Evolutionary conservation across 2,888 invertebrate genomes (phyloP).

Genomic region (Diarsia mendica): DNA sequence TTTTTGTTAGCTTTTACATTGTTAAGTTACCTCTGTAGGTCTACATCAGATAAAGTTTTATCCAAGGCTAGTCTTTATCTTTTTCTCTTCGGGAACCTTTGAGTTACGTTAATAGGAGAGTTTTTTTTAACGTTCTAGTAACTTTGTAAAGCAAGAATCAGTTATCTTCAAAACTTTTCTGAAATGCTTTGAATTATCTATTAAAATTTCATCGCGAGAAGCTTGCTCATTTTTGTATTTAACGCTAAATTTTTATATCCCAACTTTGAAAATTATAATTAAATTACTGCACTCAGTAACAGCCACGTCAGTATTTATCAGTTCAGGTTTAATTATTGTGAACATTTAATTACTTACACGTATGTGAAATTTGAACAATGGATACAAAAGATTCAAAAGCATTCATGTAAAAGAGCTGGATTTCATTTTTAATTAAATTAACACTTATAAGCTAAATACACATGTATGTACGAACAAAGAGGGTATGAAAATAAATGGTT

Average conservation of each 20-base stretch:
- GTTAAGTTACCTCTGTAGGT: background rate
- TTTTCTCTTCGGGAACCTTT: background rate
- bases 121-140: background rate
- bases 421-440: slow-evolving; percentile 80
- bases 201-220: background rate
- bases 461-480: slow-evolving; percentile 15
- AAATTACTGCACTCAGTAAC: slow-evolving; percentile 15
- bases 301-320: slow-evolving; percentile 1
- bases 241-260: too few relatives aligned
- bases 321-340: slow-evolving; percentile 43
- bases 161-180: background rate
- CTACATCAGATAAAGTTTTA: background rate
- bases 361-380: slow-evolving; percentile 44
- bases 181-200: background rate
- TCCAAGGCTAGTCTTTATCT: background rate
- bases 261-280: background rate
- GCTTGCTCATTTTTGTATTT: background rate
- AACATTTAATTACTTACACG: slow-evolving; percentile 40
- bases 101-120: background rate
- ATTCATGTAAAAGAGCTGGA: slow-evolving; percentile 56
- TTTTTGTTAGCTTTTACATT: background rate
- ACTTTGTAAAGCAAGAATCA: background rate
- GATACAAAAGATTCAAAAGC: slow-evolving; percentile 49
- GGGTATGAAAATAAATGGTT: background rate
- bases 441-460: slow-evolving; percentile 72